These are phyloP conservation scores for Homarus gammarus DNA, from an alignment of 2,888 invertebrate species.

Conservation along the genomic window DNA sequence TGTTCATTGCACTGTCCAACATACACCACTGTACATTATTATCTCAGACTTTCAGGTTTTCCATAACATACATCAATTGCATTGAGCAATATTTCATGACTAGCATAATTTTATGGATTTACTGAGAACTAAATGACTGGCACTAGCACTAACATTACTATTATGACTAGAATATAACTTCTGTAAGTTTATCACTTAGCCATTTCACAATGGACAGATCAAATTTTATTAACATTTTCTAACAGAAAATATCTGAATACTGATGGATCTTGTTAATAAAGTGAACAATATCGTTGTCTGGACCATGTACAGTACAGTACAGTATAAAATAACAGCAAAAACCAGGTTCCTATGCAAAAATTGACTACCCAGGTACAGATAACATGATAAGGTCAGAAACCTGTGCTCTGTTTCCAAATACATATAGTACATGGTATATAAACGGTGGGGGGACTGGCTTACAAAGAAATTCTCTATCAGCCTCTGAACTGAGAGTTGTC, in stretches of 20 bases:
- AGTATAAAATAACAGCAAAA: neutral
- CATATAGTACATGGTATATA: neutral
- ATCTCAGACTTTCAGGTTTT: neutral
- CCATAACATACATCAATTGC: slow-evolving; percentile 19
- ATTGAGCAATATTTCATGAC: slow-evolving; percentile 38
- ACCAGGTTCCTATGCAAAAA: neutral
- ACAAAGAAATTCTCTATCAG: neutral
- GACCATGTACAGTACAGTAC: too few species aligned
- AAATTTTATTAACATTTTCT: neutral
- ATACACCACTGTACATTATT: neutral
- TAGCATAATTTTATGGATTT: slow-evolving; percentile 3
- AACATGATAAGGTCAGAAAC: neutral
- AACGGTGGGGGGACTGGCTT: neutral
- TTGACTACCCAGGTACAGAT: slow-evolving; percentile 14
- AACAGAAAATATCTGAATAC: neutral
- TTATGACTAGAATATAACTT: slow-evolving; percentile 25
- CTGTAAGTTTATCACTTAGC: neutral
- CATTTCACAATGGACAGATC: neutral
- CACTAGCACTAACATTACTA: slow-evolving; percentile 17
- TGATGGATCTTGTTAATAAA: neutral
- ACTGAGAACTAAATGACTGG: slow-evolving; percentile 7
- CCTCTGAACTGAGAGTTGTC: neutral
- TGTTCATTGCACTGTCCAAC: neutral
- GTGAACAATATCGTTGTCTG: neutral
- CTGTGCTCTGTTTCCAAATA: neutral